Conservation (phyloP, 2,797 vertebrate genomes). For the Squalus acanthias region DNA sequence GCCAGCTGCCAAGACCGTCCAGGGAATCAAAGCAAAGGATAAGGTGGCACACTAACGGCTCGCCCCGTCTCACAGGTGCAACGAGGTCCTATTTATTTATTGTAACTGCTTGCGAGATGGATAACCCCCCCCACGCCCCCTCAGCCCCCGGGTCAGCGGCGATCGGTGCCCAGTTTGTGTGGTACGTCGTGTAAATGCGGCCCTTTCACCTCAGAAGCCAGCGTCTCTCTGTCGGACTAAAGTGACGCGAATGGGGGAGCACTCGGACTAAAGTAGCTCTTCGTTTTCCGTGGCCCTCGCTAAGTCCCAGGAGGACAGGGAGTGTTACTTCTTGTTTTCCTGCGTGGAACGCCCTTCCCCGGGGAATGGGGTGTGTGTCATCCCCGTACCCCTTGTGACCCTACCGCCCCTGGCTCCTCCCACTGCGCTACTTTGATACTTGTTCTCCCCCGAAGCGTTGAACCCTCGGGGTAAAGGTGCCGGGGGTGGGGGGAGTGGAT, state of each 20-base stretch:
- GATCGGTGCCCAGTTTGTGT: not conserved
- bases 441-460: not conserved
- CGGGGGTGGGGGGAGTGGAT: too few relatives aligned
- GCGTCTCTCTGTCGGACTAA: not conserved
- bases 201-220: not conserved
- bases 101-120: conserved; percentile 32
- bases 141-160: not conserved
- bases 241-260: not conserved
- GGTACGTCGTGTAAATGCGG: not conserved
- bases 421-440: not conserved
- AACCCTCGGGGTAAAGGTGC: not conserved
- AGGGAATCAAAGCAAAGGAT: not conserved
- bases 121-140: not conserved
- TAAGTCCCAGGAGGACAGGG: not conserved
- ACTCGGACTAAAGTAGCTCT: not conserved
- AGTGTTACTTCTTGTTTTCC: not conserved
- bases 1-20: not conserved
- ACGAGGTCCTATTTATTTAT: conserved; percentile 22
- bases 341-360: not conserved
- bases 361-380: not conserved
- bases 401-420: not conserved
- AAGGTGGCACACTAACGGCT: not conserved
- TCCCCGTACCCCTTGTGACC: not conserved
- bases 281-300: not conserved
- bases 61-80: not conserved